Evolutionary conservation across 2,797 vertebrate genomes (phyloP), one percentile per base, ranked within the genome.

Genomic region (Catamblyrhynchus diadema): DNA sequence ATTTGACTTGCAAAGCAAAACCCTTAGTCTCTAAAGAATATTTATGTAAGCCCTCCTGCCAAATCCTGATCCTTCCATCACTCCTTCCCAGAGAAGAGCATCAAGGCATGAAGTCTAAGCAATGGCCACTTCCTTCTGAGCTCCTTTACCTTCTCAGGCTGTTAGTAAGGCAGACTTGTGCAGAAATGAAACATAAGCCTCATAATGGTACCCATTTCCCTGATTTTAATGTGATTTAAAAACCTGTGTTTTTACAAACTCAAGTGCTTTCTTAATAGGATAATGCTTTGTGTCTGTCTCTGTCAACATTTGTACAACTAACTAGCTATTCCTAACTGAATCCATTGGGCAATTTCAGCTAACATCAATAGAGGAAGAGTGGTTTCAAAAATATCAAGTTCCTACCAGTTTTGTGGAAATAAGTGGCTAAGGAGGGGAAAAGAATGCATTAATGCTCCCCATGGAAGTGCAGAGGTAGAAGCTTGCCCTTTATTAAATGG

Each of bases 401-500:
- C 50, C 39, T 78, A 57, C 35, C 10, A 54, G 56, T 78, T 95
- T 88, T 81, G 60, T 80, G 50, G 64, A 82, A 92, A 78, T 88
- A 45, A 82, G 27, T 67, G n/a, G 35, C 64, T 86, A 70, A 81
- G 42, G 70, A 91, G 25, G 19, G 39, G 56, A 13, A 91, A 86
- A 93, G 32, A 70, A 45, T 39, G 47, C 56, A 72, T 66, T 89
- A 85, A 70, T 62, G 35, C 28, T 94, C 60, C 64, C 62, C 32
- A 28, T 42, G 71, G 88, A 93, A 81, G 64, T 22, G 45, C 53
- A 73, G 35, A 66, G 42, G 44, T 66, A 84, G 78, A 88, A 92
- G 64, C 37, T 94, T 78, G 80, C 81, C 78, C 37, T 89, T 95
- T 91, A 89, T 82, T 89, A 92, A 90, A 74, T 25, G 67, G 22